Conservation (phyloP, 2,113 vertebrate genomes). For the Anser cygnoides region DNA sequence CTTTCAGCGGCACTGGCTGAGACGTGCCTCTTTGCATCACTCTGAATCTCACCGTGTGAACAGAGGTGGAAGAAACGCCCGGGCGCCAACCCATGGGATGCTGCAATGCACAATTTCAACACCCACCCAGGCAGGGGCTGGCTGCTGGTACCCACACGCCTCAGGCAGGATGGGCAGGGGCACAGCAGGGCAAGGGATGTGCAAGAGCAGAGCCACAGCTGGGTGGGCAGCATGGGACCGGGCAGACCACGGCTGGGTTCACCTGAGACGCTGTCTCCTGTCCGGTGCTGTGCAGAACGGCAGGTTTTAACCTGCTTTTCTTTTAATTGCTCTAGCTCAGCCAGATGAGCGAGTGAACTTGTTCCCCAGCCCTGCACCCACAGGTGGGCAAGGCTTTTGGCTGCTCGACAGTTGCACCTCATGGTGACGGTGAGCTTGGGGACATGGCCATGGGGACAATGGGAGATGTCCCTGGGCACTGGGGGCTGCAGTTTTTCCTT, state of each 20-base stretch:
- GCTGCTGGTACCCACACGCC: neutral
- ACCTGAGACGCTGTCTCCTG: fast-evolving
- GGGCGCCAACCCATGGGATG: fast-evolving
- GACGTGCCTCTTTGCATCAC: neutral
- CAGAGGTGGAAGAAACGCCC: neutral
- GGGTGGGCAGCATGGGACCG: neutral
- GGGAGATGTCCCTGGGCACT: neutral
- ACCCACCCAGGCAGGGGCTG: neutral
- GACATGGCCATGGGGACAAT: fast-evolving
- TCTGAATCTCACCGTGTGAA: fast-evolving
- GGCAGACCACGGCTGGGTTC: neutral
- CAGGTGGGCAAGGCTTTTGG: neutral
- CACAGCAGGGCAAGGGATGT: neutral
- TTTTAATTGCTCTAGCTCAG: neutral
- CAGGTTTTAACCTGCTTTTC: neutral
- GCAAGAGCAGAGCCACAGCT: neutral
- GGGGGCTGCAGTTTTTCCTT: neutral
- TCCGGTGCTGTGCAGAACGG: neutral
- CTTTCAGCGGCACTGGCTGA: neutral
- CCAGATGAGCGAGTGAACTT: neutral
- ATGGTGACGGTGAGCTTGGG: fast-evolving
- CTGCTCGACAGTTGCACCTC: neutral
- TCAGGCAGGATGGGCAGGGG: neutral
- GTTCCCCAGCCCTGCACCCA: neutral
- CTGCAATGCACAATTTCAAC: neutral